Evolutionary conservation across 2,888 invertebrate species (phyloP), one percentile per base, ranked within the genome.

Genomic region (Nymphalis polychloros): DNA sequence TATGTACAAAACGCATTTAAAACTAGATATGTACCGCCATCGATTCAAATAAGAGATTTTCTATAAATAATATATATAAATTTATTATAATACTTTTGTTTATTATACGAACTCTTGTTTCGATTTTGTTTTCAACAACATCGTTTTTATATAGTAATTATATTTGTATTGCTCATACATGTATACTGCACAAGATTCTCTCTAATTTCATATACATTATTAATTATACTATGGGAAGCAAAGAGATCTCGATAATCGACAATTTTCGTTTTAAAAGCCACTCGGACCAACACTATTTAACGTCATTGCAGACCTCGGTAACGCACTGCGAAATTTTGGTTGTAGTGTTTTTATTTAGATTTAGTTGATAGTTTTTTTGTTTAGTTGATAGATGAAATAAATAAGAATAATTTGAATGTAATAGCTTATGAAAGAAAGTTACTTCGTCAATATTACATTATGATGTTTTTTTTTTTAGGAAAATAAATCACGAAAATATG

Each of bases 281-380:
- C 8, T 35, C 27, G 13, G 59, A 35, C 17, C 68, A 31, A 48
- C 63, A 49, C 68, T 63, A 64, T 59, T 63, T 59, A 60, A 59
- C 68, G 68, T 41, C 68, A 68, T 63, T 68, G 68, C 68, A 64
- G 68, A 53, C 17, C 47, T 48, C 48, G 59, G 52, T 35, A 64
- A 68, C 68, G 68, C 68, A 68, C 60, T 68, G 68, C 68, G 64
- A 63, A 57, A 41, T 68, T 52, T 48, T 19, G 20, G 17, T 23
- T 27, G 41, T 49, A 49, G 62, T 57, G 50, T 19, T 31, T 46
- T 8, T 59, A 17, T 17, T 49, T 49, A n/a, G 13, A n/a, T 31
- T 17, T 41, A 41, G 35, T 41, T 13, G 13, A 13, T 55, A 49
- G 62, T 57, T 50, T 27, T 46, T n/a, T 13, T 59, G 17, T 16